Evolutionary conservation across 2,113 vertebrate genomes (phyloP).

Genomic region (Archocentrus centrarchus): DNA sequence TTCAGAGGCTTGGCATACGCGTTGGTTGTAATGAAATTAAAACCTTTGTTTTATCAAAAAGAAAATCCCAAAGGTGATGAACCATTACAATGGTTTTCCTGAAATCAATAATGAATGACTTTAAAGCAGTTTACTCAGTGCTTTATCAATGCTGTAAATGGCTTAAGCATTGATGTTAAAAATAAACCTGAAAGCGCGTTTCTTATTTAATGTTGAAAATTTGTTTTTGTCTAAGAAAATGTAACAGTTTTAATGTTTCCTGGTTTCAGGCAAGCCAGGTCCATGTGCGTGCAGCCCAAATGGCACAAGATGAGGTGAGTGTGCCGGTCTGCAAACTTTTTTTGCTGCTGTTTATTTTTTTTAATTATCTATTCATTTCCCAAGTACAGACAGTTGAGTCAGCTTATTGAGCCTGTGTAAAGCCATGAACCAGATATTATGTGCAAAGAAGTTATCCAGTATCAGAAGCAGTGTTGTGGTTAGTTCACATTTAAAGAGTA

Average conservation of each 20-base stretch:
- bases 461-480: background rate
- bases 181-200: background rate
- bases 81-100: background rate
- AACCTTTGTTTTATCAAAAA: background rate
- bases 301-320: conserved; percentile 94
- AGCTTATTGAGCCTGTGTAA: background rate
- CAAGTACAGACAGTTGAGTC: background rate
- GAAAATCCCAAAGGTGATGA: background rate
- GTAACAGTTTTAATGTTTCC: conserved; percentile 15
- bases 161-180: background rate
- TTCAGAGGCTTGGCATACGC: too few species aligned
- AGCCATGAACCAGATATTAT: background rate
- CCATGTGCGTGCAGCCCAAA: conserved; percentile 75
- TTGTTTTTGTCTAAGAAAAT: background rate
- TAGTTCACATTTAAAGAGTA: background rate
- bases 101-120: background rate
- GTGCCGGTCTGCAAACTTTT: conserved; percentile 25
- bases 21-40: background rate
- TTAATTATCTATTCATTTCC: conserved; percentile 33
- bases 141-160: background rate
- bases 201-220: conserved; percentile 12
- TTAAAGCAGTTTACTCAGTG: background rate
- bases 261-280: conserved; percentile 74
- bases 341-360: background rate
- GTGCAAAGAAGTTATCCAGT: background rate